phyloP scores from a whole-genome alignment of 2,888 invertebrate genomes.

The Andrena bicolor region DNA sequence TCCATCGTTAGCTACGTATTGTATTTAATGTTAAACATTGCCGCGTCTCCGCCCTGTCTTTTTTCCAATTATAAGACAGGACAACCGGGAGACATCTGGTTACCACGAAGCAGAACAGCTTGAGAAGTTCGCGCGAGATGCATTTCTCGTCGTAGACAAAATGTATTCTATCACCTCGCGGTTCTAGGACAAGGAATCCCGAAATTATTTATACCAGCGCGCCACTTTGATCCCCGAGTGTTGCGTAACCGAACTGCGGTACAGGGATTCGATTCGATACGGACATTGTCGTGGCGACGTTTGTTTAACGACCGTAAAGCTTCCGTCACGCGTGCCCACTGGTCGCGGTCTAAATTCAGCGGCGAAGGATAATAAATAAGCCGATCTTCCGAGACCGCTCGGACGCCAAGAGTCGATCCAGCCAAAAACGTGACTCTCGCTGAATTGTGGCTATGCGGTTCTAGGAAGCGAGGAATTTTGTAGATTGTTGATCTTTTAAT shows the following conservation, averaged over 20 bases:
- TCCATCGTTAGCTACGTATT: no score
- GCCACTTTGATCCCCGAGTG: constrained; percentile 3
- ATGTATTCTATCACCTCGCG: constrained; percentile 2
- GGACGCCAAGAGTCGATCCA: constrained; percentile 37
- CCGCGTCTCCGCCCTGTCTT: no score
- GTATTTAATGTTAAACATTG: no score
- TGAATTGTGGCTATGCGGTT: not conserved
- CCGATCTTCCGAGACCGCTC: constrained; percentile 24
- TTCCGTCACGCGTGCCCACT: constrained; percentile 50
- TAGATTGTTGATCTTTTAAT: no score
- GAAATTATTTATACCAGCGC: constrained; percentile 48
- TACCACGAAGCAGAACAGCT: no score
- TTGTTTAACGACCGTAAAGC: constrained; percentile 51
- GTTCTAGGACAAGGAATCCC: constrained; percentile 22
- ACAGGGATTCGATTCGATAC: constrained; percentile 48
- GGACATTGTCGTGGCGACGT: constrained; percentile 45
- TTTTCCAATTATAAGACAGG: no score
- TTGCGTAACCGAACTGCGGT: constrained; percentile 41
- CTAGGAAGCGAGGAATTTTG: not conserved
- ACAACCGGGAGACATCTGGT: no score
- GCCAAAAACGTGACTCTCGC: constrained; percentile 25
- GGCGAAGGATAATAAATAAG: constrained; percentile 56
- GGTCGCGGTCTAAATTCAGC: constrained; percentile 47
- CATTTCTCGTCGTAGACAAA: no score
- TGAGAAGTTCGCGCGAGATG: no score